Percentiles rank a stretch among this genome's conserved stretches.
Evolutionary conservation across 2,797 vertebrate species (phyloP).

Genomic region (Ctenopoma kingsleyae): DNA sequence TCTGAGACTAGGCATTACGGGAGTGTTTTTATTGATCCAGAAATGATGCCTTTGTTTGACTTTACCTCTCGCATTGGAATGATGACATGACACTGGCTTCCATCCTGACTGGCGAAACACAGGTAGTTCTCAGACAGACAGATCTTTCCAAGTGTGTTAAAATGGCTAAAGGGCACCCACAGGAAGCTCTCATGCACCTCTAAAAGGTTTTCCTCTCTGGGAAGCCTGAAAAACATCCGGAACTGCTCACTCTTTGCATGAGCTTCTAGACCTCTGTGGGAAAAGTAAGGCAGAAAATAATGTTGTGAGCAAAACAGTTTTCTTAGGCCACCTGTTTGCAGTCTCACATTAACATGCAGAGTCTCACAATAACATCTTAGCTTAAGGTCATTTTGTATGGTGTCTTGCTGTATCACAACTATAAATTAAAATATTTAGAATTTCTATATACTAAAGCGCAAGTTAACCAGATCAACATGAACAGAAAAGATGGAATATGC

Average conservation of each 20-base stretch:
- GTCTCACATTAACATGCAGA: conserved; percentile 2
- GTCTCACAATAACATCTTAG: background rate
- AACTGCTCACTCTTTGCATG: conserved; percentile 94
- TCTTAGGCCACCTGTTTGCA: background rate
- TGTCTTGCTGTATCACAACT: no score
- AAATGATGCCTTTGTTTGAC: background rate
- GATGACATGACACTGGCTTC: conserved; percentile 91
- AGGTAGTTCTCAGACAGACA: conserved; percentile 95
- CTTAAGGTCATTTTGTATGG: no score
- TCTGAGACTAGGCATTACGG: background rate
- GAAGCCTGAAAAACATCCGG: conserved; percentile 92
- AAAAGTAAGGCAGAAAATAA: conserved; percentile 20
- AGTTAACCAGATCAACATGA: background rate
- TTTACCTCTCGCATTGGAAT: conserved; percentile 94
- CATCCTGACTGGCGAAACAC: conserved; percentile 96
- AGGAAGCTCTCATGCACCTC: conserved; percentile 96
- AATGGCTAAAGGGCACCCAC: conserved; percentile 94
- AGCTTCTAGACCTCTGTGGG: conserved; percentile 91
- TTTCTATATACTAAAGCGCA: background rate
- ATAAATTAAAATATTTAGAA: no score
- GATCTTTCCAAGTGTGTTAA: conserved; percentile 93
- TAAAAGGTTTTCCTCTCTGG: conserved; percentile 91
- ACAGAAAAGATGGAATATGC: background rate
- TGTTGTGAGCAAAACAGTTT: conserved; percentile 2
- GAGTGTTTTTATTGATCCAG: background rate